Conservation (phyloP, 2,797 vertebrate genomes). For the Myiothlypis coronata region DNA sequence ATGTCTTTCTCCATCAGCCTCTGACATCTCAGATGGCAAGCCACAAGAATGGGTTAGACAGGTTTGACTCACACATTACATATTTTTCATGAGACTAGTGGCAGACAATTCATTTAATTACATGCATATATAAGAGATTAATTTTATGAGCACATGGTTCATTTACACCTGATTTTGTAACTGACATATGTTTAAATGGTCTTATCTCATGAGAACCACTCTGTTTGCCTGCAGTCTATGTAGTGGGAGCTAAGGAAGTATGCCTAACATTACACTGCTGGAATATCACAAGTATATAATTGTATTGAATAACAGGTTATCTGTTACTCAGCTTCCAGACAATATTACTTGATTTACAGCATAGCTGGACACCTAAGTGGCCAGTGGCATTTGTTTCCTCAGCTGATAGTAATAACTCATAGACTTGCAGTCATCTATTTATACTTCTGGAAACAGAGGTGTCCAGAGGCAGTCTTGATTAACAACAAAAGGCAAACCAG, state of each 20-base stretch:
- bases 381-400: background rate
- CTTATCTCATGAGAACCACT: background rate
- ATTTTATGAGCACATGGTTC: background rate
- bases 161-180: constrained; percentile 37
- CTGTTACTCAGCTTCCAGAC: background rate
- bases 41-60: background rate
- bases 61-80: background rate
- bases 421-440: background rate
- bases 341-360: background rate
- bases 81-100: background rate
- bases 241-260: background rate
- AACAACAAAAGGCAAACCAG: background rate
- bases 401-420: background rate
- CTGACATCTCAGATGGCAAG: background rate
- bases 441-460: background rate
- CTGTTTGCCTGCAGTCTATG: background rate
- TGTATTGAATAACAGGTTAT: background rate
- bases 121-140: background rate
- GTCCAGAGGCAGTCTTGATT: background rate
- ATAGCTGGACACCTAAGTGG: background rate
- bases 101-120: background rate
- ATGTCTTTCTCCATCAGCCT: background rate
- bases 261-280: background rate
- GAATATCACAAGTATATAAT: background rate
- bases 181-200: constrained; percentile 48